These are phyloP conservation scores for Dascyllus trimaculatus DNA, from an alignment of 2,113 vertebrate genomes.

Conservation along the genomic window DNA sequence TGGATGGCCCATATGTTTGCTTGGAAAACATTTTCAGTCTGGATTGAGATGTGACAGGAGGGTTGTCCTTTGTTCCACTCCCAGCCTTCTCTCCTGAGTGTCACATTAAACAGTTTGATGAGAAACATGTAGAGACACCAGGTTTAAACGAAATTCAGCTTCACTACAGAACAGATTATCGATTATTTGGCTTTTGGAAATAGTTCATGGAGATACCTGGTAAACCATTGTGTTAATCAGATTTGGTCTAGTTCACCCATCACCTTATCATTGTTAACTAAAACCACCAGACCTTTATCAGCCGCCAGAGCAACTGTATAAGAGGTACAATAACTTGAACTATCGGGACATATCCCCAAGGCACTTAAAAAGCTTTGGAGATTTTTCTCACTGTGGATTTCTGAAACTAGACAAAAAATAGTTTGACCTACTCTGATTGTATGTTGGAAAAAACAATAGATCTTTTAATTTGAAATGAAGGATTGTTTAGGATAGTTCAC, in stretches of 20 bases:
- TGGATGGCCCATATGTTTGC: slow-evolving; percentile 56
- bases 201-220: neutral
- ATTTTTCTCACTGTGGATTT: neutral
- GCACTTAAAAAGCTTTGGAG: neutral
- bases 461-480: neutral
- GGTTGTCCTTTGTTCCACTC: neutral
- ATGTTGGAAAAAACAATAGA: neutral
- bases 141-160: slow-evolving; percentile 2
- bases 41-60: slow-evolving; percentile 62
- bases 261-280: neutral
- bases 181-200: neutral
- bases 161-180: neutral
- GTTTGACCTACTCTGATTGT: neutral
- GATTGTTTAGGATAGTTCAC: neutral
- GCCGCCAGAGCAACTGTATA: neutral
- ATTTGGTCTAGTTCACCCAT: neutral
- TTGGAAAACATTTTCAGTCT: slow-evolving; percentile 55
- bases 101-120: slow-evolving; percentile 7
- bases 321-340: neutral
- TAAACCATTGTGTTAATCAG: neutral
- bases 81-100: neutral
- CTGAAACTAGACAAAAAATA: neutral
- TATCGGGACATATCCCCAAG: neutral
- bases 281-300: neutral
- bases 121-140: neutral